Base-by-base conservation (phyloP, 2,797 vertebrate genomes). In the Hirundo rustica region DNA sequence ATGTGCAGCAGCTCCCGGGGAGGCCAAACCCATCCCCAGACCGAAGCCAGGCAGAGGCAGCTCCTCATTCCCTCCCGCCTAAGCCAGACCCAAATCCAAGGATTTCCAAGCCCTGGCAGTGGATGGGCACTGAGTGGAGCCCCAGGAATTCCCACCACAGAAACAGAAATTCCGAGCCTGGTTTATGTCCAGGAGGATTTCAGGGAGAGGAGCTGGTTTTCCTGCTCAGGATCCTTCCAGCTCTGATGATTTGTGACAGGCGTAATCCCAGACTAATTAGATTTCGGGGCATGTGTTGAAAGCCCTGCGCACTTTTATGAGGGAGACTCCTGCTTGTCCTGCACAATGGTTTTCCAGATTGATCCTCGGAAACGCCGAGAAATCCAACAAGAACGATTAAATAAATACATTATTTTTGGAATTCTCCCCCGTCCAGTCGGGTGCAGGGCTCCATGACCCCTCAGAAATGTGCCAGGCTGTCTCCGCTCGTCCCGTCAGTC, bases 181-280 rank as follows among this genome's bases (percentile, higher is more conserved):
- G 48, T 54, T 75, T 74, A 57, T 29, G 11, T 74, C 19, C 22
- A 22, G 81, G 53, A 85, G 80, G 62, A 29, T 93, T 96, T 42
- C 55, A 42, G 84, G 72, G 72, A 61, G 48, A 89, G 65, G 57
- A 85, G 53, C 0, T 80, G 84, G n/a, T 92, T 95, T 92, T 60
- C 64, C 66, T 3, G 12, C 78, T 19, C 8, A 80, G 91, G 84
- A 80, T 91, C 82, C 83, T 71, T 66, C 80, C 58, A 30, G 76
- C 77, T 71, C 81, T 65, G 73, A 96, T 81, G 90, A 53, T 88
- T 94, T 91, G 84, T 70, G 95, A 94, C 94, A 55, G 42, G 70
- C 90, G 64, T 95, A 96, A 97, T 97, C 96, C 96, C 38, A 22
- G 38, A 45, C 91, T 97, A 96, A 97, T 97, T 96, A 96, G 95